Evolutionary conservation across 2,888 invertebrate species (phyloP).

Genomic region (Drosophila differens): DNA sequence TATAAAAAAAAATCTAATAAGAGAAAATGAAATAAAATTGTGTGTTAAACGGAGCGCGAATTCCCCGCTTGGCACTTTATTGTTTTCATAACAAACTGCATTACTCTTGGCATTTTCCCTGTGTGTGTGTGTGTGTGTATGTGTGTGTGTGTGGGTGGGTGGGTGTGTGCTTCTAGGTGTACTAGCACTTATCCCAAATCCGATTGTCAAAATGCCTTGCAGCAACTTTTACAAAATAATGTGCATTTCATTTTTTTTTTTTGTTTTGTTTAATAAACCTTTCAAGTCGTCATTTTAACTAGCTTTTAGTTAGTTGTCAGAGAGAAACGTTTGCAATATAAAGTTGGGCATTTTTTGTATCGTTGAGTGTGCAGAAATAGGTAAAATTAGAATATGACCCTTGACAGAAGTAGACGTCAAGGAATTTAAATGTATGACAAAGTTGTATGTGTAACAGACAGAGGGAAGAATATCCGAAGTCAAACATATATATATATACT

Average conservation of each 20-base stretch:
- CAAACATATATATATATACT: not conserved
- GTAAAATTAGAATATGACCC: not conserved
- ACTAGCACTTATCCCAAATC: not conserved
- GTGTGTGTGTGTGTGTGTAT: not conserved
- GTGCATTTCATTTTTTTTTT: not conserved
- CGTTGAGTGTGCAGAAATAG: not conserved
- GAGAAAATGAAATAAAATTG: constrained; percentile 29
- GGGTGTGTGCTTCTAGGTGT: not conserved
- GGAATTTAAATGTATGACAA: not conserved
- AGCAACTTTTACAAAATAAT: not conserved
- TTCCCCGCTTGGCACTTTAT: constrained; percentile 45
- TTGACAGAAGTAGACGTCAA: not conserved
- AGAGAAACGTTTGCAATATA: not conserved
- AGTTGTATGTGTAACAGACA: not conserved
- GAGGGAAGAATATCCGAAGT: not conserved
- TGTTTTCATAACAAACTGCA: constrained; percentile 62
- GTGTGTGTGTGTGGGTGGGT: not conserved
- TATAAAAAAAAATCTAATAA: constrained; percentile 9
- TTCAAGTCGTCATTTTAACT: constrained; percentile 3
- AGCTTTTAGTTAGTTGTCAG: not conserved
- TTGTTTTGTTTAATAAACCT: not conserved
- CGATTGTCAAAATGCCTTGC: constrained; percentile 20
- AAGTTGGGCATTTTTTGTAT: not conserved
- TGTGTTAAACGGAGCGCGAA: constrained; percentile 61
- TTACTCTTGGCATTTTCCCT: constrained; percentile 36